Evolutionary conservation across 2,888 invertebrate genomes (phyloP).

Genomic region (Bimastos eiseni): DNA sequence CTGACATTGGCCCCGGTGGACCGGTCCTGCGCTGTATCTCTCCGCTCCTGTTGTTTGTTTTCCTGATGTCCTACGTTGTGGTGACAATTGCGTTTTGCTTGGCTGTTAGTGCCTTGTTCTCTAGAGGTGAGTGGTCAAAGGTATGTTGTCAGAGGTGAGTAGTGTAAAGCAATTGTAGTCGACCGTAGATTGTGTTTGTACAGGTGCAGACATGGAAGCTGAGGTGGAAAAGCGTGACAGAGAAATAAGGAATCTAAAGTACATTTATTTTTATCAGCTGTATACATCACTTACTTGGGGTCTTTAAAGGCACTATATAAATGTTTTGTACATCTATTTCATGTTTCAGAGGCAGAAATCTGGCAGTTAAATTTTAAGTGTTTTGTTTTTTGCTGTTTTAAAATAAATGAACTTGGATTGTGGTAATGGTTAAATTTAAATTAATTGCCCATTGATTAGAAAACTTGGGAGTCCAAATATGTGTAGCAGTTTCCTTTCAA

Average conservation of each 20-base stretch:
- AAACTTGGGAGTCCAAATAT: too few relatives aligned
- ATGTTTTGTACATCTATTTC: neutral
- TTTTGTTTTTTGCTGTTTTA: too few relatives aligned
- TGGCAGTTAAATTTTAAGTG: neutral
- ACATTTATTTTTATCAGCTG: neutral
- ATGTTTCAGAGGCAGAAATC: neutral
- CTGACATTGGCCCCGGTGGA: conserved; percentile 41
- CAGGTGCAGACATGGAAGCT: neutral
- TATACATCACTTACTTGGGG: neutral
- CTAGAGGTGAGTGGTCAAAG: conserved; percentile 68
- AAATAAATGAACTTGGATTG: too few relatives aligned
- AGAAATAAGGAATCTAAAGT: neutral
- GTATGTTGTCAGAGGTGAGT: neutral
- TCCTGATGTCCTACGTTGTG: conserved; percentile 73
- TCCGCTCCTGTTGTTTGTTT: conserved; percentile 72
- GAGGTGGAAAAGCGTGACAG: neutral
- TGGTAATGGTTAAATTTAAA: too few relatives aligned
- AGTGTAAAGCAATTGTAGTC: neutral
- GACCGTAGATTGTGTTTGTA: neutral
- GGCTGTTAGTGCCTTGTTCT: conserved; percentile 78
- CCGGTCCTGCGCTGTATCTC: conserved; percentile 73
- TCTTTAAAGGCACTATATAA: neutral
- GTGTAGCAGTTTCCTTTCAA: too few relatives aligned
- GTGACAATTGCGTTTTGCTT: conserved; percentile 78
- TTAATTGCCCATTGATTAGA: too few relatives aligned